Percentiles rank a stretch among this genome's conserved stretches.
These are phyloP conservation scores for Vanessa atalanta DNA, from an alignment of 1,140 invertebrate genomes.

Conservation along the genomic window DNA sequence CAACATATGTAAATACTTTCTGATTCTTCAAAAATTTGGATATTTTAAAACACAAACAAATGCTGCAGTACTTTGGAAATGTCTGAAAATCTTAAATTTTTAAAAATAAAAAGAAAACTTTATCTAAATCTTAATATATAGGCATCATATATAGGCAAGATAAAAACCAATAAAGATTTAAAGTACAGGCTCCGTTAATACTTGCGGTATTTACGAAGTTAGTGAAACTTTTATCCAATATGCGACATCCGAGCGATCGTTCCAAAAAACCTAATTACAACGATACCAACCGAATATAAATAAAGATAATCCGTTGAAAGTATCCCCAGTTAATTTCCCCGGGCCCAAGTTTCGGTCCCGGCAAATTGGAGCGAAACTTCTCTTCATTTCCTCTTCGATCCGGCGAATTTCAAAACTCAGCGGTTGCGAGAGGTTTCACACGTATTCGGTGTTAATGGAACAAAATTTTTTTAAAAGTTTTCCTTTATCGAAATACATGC, in stretches of 20 bases:
- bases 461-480: neutral
- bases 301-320: constrained; percentile 50
- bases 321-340: constrained; percentile 47
- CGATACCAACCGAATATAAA: constrained; percentile 46
- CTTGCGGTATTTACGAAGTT: neutral
- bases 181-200: neutral
- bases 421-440: constrained; percentile 18
- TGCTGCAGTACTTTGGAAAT: no score
- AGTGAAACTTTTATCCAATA: constrained; percentile 41
- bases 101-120: no score
- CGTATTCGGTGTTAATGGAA: neutral
- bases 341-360: constrained; percentile 39
- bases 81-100: no score
- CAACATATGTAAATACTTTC: no score
- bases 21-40: no score
- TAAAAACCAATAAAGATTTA: neutral
- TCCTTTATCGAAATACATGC: no score
- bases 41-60: no score
- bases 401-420: constrained; percentile 27
- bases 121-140: no score
- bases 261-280: constrained; percentile 51
- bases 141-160: no score
- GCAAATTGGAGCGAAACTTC: constrained; percentile 49
- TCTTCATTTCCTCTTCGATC: constrained; percentile 41
- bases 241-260: constrained; percentile 28